Evolutionary conservation across 2,113 vertebrate genomes (phyloP).

Genomic region (Labeo catla): DNA sequence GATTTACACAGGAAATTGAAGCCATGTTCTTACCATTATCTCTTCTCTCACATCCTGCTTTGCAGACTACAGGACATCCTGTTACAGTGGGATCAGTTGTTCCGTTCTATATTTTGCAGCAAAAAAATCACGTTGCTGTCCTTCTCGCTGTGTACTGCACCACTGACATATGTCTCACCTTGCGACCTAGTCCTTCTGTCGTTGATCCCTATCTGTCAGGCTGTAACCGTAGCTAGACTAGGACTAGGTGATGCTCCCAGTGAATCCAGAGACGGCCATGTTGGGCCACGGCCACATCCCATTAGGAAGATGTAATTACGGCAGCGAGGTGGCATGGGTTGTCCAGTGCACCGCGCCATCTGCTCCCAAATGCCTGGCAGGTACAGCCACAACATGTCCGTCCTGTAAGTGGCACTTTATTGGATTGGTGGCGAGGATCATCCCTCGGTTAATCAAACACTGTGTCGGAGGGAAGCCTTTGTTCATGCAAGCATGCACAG

Average conservation of each 20-base stretch:
- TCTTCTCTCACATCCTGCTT: not conserved
- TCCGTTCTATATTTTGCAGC: conserved; percentile 1
- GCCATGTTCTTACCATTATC: conserved; percentile 5
- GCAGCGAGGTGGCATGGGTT: conserved; percentile 23
- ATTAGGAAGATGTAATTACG: conserved; percentile 44
- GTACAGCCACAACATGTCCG: not conserved
- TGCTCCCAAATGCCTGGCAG: conserved; percentile 22
- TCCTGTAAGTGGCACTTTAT: conserved; percentile 31
- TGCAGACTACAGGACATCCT: conserved; percentile 16
- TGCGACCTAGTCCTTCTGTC: not conserved
- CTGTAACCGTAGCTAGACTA: not conserved
- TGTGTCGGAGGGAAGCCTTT: conserved; percentile 1
- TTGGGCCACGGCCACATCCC: conserved; percentile 32
- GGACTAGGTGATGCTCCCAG: not conserved
- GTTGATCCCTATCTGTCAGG: not conserved
- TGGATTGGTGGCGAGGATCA: conserved; percentile 31
- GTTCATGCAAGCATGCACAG: conserved; percentile 7
- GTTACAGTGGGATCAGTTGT: conserved; percentile 4
- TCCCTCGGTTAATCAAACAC: conserved; percentile 21
- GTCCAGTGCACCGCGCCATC: conserved; percentile 26
- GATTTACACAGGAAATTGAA: not conserved
- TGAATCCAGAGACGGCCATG: not conserved
- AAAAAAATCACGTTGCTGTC: conserved; percentile 14
- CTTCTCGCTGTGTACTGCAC: not conserved
- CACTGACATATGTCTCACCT: not conserved